phyloP scores from a whole-genome alignment of 2,113 vertebrate species.

The Sylvia atricapilla region DNA sequence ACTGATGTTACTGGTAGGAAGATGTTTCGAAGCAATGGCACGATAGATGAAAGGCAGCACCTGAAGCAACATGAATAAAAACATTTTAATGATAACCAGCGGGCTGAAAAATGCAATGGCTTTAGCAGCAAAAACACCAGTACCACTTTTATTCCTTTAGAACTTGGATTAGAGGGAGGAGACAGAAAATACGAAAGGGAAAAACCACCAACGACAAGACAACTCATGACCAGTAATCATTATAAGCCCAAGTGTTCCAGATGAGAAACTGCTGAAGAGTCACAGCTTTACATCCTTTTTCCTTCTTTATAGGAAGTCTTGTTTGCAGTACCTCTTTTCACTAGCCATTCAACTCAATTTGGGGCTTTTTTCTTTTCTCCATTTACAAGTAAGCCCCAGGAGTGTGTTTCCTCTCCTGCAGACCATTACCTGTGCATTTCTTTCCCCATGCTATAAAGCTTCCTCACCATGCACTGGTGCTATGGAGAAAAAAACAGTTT shows the following conservation, averaged over 20 bases:
- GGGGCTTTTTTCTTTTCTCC: background rate
- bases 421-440: background rate
- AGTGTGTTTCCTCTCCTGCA: background rate
- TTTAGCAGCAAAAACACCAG: background rate
- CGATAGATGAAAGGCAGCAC: constrained; percentile 92
- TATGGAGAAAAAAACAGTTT: background rate
- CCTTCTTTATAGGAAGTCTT: background rate
- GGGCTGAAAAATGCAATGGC: background rate
- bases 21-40: constrained; percentile 91
- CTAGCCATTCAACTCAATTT: background rate
- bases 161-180: background rate
- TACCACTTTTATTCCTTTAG: background rate
- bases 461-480: background rate
- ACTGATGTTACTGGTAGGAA: constrained; percentile 82
- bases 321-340: background rate
- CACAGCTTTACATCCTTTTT: background rate
- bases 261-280: background rate
- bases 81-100: background rate
- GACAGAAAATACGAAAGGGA: background rate
- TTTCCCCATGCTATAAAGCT: background rate
- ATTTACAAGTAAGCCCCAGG: background rate
- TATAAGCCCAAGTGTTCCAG: background rate
- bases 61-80: constrained; percentile 59
- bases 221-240: background rate
- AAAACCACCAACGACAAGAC: background rate